A percentile compares a stretch with the other conserved stretches of the same genome.
Evolutionary conservation across 2,888 invertebrate genomes (phyloP).

Genomic region (Ctena decussata): DNA sequence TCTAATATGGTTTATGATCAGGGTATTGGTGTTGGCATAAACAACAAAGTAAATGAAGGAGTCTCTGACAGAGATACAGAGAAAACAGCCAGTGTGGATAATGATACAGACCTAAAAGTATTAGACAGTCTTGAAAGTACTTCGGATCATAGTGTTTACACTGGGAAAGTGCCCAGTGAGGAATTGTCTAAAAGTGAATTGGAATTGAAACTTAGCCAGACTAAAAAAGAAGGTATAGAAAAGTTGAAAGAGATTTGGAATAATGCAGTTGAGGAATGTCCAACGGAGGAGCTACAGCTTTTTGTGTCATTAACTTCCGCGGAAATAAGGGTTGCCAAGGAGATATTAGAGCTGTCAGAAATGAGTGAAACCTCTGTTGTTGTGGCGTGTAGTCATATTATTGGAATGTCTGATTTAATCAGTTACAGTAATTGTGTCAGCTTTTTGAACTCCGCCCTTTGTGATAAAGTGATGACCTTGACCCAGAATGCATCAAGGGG

Average conservation of each 20-base stretch:
- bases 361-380: background rate
- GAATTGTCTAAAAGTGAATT: background rate
- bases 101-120: no score
- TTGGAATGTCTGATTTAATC: slow-evolving; percentile 15
- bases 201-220: background rate
- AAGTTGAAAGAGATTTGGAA: slow-evolving; percentile 10
- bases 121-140: no score
- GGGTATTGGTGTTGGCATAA: no score
- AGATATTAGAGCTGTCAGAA: background rate
- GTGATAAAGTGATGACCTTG: slow-evolving; percentile 12
- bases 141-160: no score
- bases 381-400: background rate
- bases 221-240: background rate
- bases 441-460: slow-evolving; percentile 23
- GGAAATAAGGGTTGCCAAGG: background rate
- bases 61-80: no score
- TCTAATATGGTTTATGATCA: no score
- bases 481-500: slow-evolving; percentile 50
- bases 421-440: slow-evolving; percentile 33
- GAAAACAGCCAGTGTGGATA: no score
- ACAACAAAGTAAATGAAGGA: no score
- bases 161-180: no score
- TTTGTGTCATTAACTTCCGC: background rate
- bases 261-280: background rate
- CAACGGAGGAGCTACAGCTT: background rate